Conservation (phyloP, 2,888 invertebrate genomes). For the Eudemis profundana region DNA sequence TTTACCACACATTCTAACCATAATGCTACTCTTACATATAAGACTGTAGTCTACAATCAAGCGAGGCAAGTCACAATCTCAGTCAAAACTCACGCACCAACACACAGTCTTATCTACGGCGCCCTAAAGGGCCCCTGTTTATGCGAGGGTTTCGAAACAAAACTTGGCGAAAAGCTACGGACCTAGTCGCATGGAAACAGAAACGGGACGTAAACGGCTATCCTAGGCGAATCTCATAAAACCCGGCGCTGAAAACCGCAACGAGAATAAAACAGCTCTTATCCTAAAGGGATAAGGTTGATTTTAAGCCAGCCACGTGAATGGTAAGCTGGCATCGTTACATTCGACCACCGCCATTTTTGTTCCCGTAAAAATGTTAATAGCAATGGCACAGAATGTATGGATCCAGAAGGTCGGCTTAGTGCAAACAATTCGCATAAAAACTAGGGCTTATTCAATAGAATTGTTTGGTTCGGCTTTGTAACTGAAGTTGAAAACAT, state of each 20-base stretch:
- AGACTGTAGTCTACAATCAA: conserved; percentile 25
- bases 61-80: conserved; percentile 11
- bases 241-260: conserved; percentile 58
- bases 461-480: no score
- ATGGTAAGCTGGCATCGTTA: conserved; percentile 58
- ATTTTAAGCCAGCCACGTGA: conserved; percentile 52
- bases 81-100: conserved; percentile 26
- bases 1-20: no score
- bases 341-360: conserved; percentile 70
- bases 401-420: conserved; percentile 17
- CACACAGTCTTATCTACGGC: conserved; percentile 28
- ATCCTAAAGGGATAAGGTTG: conserved; percentile 52
- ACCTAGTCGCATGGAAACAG: conserved; percentile 65
- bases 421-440: background rate
- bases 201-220: conserved; percentile 74
- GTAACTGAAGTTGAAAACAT: no score
- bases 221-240: conserved; percentile 72
- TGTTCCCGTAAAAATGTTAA: conserved; percentile 81
- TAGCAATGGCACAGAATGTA: conserved; percentile 57
- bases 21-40: no score
- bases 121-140: conserved; percentile 24
- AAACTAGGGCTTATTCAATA: background rate
- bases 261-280: conserved; percentile 52
- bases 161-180: conserved; percentile 77
- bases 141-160: conserved; percentile 37